Conservation (phyloP, 1,140 invertebrate species). For the Drosophila nebulosa region DNA sequence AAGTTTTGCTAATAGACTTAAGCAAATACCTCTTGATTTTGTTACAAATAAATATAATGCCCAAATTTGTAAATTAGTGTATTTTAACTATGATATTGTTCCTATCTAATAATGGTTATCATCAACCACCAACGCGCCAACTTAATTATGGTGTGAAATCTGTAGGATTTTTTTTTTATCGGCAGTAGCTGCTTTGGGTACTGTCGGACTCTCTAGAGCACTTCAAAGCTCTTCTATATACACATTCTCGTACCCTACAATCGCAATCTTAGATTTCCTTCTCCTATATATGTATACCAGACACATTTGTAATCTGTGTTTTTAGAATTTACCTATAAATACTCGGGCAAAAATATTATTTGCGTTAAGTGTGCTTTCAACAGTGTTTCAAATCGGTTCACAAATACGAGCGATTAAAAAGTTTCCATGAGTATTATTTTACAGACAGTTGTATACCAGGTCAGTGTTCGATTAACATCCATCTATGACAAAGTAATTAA, state of each 20-base stretch:
- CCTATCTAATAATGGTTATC: neutral
- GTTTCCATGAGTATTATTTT: neutral
- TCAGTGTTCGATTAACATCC: neutral
- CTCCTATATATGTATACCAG: neutral
- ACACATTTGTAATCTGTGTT: neutral
- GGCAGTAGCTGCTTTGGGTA: neutral
- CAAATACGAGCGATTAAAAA: neutral
- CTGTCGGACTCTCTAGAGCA: too few species aligned
- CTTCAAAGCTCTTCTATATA: neutral
- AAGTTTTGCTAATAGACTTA: neutral
- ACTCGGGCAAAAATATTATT: neutral
- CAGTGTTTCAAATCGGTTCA: slow-evolving; percentile 29
- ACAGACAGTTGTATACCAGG: neutral
- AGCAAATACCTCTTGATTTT: neutral
- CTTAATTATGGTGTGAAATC: neutral
- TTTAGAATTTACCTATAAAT: slow-evolving; percentile 33
- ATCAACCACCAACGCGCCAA: neutral
- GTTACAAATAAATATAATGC: neutral
- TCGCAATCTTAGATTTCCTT: neutral
- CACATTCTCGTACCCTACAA: neutral
- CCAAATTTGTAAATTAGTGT: neutral
- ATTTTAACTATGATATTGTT: neutral
- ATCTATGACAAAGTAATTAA: too few species aligned
- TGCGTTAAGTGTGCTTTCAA: slow-evolving; percentile 14
- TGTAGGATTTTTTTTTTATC: neutral